Base-by-base conservation (phyloP, 2,113 vertebrate genomes). In the Oncorhynchus masou region DNA sequence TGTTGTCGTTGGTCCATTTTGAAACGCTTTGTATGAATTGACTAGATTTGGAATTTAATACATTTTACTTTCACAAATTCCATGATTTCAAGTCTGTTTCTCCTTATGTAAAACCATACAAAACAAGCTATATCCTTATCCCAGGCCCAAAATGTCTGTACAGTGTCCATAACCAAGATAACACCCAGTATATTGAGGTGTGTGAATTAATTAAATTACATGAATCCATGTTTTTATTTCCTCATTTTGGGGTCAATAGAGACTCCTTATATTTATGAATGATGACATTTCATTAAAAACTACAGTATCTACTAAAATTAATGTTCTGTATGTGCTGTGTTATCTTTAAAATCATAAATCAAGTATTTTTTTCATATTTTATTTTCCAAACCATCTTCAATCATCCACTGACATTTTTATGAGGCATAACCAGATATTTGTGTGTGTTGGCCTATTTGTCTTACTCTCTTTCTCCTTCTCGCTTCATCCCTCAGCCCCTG, bases 401-500 rank as follows among this genome's bases (percentile, higher is more conserved):
- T 20, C 29, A 57, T 64, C 19, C 2, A 68, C 29, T 69, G 68
- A 39, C 68, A 20, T 19, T 69, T 69, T n/a, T 22, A 45, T 49
- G 3, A 20, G 22, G 4, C 13, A 5, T 24, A 11, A 70, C n/a
- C 45, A 70, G 34, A 69, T 69, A 9, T 49, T 22, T 65, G 15
- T 70, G 22, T 70, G 39, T 20, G 29, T 68, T 31, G 19, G 16
- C 19, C 16, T 67, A 15, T 67, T 5, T 31, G 65, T 67, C 5
- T 68, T 27, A 31, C 6, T 68, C 29, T 9, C 29, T 68, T 31
- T 54, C 29, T 45, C 12, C 29, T 45, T 45, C 39, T 67, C 22
- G 29, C 22, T 9, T 22, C 62, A 12, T 29, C 48, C 57, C 24
- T 49, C 82, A 93, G 91, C 62, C 92, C 90, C 54, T 93, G 85